Evolutionary conservation across 2,113 vertebrate species (phyloP).

Genomic region (Hippolais icterina): DNA sequence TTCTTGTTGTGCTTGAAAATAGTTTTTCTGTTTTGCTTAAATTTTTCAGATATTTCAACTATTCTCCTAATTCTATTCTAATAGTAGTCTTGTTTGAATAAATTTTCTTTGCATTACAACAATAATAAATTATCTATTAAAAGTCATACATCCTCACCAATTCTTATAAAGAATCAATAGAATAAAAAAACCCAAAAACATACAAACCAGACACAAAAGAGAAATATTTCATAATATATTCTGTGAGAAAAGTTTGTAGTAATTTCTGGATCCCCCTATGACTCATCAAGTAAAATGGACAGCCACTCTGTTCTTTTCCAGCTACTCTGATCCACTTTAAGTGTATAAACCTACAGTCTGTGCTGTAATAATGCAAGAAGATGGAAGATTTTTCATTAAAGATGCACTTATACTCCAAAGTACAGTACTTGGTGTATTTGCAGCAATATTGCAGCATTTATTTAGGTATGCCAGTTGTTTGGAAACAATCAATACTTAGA

Average conservation of each 20-base stretch:
- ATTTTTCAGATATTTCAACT: not conserved
- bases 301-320: not conserved
- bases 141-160: not conserved
- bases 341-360: not conserved
- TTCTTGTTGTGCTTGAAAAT: not conserved
- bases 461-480: not conserved
- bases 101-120: not conserved
- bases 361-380: not conserved
- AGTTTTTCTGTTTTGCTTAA: not conserved
- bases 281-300: not conserved
- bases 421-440: not conserved
- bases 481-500: not conserved
- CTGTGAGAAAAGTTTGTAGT: accelerated
- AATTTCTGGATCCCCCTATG: not conserved
- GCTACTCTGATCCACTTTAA: not conserved
- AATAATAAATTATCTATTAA: not conserved
- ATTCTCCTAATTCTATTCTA: not conserved
- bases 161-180: not conserved
- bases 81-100: not conserved
- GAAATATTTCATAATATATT: not conserved
- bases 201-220: not conserved
- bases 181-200: too few species aligned
- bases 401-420: not conserved
- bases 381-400: not conserved
- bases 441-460: not conserved